Evolutionary conservation across 2,113 vertebrate species (phyloP), one percentile per base, ranked within the genome.

Genomic region (Trachemys scripta): DNA sequence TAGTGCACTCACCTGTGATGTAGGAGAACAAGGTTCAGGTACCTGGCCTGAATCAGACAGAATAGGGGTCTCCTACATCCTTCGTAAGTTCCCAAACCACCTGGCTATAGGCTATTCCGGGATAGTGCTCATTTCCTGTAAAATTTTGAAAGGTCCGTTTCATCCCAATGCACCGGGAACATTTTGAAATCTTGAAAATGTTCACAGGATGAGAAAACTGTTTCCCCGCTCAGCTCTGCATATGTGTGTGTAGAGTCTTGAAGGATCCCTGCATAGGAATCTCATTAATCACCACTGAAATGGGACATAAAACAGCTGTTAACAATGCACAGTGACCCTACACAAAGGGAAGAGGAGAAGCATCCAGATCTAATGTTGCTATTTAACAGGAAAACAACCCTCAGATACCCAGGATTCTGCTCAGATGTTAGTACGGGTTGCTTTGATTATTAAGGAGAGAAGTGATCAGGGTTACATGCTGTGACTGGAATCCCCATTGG

Each of bases 401-500:
- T 57, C 0, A 0, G 0, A 6, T 65, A 24, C 8, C 72, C 80
- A 29, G 1, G 1, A 2, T 25, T 3, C 16, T 38, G 9, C 11
- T 3, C 45, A 8, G 75, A 6, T 4, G 27, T 5, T 1, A 17
- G 59, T 5, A 20, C 53, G 7, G 20, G 51, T 3, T 38, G 29
- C 84, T 90, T 53, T 27, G 75, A 1, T 47, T 29, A 45, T 1
- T 50, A 50, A 22, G 53, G 53, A 54, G 20, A 50, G 80, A 14
- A 35, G 31, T 12, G 82, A 16, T 1, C 35, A 2, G 24, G 82
- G 89, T 49, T 89, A 10, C 20, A 1, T 0, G 42, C 17, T 8
- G 69, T 85, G 17, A 4, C 50, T 0, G 3, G 10, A 0, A 0
- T 4, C n/a, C 5, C 31, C 9, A 3, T 5, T 56, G 51, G 17